These are phyloP conservation scores for Rhabdomys dilectus DNA, from an alignment of 2,113 vertebrate genomes.

Conservation along the genomic window DNA sequence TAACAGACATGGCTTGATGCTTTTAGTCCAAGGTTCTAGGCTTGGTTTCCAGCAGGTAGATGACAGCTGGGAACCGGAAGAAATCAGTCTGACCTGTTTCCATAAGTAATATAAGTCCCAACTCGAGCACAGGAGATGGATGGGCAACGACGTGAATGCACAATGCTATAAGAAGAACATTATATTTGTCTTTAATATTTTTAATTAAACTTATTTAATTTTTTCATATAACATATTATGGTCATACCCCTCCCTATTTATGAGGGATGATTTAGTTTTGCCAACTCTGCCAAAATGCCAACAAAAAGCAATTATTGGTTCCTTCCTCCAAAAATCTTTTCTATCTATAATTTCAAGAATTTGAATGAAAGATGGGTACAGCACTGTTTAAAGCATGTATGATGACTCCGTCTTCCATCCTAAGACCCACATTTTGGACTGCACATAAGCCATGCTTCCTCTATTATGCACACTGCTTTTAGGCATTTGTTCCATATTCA, in stretches of 20 bases:
- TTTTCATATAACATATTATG: not conserved
- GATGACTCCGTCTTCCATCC: not conserved
- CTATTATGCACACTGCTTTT: not conserved
- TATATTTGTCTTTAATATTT: not conserved
- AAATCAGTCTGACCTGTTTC: not conserved
- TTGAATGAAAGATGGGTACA: not conserved
- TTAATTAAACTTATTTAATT: not conserved
- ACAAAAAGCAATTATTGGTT: not conserved
- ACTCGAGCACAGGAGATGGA: not conserved
- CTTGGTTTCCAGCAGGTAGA: not conserved
- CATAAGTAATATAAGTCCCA: not conserved
- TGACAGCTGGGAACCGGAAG: not conserved
- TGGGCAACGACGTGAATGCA: not conserved
- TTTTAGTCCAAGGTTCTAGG: not conserved
- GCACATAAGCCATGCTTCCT: not conserved
- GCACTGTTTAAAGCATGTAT: not conserved
- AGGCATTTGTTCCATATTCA: not conserved
- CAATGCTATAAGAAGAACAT: not conserved
- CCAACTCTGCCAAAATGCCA: not conserved
- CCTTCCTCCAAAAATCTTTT: not conserved
- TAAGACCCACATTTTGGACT: not conserved
- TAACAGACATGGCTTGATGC: not conserved
- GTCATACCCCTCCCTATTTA: not conserved
- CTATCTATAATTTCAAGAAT: not conserved
- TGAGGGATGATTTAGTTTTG: not conserved